Conservation (phyloP, 2,113 vertebrate genomes). For the Genyomyrus donnyi region DNA sequence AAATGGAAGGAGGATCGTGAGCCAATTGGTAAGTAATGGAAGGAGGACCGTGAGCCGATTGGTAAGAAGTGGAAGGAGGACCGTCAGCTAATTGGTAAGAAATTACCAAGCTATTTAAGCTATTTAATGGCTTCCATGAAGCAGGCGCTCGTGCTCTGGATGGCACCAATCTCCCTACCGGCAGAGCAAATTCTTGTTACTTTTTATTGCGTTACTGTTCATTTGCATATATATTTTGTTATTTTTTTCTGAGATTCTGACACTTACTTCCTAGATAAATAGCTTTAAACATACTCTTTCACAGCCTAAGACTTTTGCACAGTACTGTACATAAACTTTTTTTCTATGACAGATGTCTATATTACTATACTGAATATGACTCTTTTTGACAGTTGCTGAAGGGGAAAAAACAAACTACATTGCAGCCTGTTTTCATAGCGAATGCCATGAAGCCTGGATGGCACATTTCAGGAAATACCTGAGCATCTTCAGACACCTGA, state of each 20-base stretch:
- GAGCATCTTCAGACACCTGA: background rate
- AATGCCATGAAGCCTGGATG: background rate
- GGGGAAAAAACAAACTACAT: conserved; percentile 11
- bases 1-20: background rate
- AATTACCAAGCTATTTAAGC: background rate
- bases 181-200: background rate
- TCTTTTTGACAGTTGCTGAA: background rate
- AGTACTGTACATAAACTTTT: background rate
- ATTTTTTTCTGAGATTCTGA: background rate
- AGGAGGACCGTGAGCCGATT: background rate
- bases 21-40: background rate
- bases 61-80: background rate
- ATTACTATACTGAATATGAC: background rate
- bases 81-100: background rate
- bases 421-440: conserved; percentile 64
- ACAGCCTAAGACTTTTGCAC: background rate
- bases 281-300: background rate
- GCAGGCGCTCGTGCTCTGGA: background rate
- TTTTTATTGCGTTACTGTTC: background rate
- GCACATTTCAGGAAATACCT: background rate
- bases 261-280: background rate
- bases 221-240: background rate
- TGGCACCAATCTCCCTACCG: background rate
- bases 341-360: background rate
- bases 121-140: background rate